A percentile compares a stretch with the other conserved stretches of the same genome.
These are phyloP conservation scores for Platyura marginata DNA, from an alignment of 1,140 invertebrate species.

Conservation along the genomic window DNA sequence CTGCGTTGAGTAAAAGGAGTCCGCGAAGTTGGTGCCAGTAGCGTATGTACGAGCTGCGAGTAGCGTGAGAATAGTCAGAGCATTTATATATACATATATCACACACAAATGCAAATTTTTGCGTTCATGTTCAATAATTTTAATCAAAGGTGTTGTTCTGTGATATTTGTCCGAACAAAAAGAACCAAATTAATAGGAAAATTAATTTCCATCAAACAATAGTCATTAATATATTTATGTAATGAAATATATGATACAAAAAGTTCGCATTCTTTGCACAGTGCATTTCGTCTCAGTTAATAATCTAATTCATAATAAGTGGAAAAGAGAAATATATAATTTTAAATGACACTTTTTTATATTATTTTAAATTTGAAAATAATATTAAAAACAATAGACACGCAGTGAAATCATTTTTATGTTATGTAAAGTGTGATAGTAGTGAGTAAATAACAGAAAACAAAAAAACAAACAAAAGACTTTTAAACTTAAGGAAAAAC, in stretches of 20 bases:
- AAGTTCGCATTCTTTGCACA: not conserved
- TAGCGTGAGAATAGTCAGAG: too few species aligned
- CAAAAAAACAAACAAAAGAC: not conserved
- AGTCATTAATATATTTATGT: not conserved
- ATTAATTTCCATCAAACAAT: not conserved
- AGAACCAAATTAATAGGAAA: not conserved
- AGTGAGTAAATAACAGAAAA: not conserved
- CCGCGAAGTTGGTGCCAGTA: too few species aligned
- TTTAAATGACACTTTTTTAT: not conserved
- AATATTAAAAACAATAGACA: too few species aligned
- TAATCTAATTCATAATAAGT: not conserved
- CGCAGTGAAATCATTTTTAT: too few species aligned
- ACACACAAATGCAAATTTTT: too few species aligned
- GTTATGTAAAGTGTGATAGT: constrained; percentile 1
- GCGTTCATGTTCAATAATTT: too few species aligned
- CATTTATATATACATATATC: too few species aligned
- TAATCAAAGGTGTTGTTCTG: too few species aligned
- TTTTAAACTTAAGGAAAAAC: not conserved
- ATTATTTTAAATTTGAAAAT: not conserved
- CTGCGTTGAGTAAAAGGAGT: too few species aligned
- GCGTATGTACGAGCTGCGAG: too few species aligned
- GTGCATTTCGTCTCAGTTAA: not conserved
- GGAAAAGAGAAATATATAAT: not conserved
- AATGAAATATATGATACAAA: not conserved
- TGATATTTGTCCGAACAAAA: not conserved